Evolutionary conservation across 1,140 invertebrate species (phyloP).

Genomic region (Choristoneura fumiferana): DNA sequence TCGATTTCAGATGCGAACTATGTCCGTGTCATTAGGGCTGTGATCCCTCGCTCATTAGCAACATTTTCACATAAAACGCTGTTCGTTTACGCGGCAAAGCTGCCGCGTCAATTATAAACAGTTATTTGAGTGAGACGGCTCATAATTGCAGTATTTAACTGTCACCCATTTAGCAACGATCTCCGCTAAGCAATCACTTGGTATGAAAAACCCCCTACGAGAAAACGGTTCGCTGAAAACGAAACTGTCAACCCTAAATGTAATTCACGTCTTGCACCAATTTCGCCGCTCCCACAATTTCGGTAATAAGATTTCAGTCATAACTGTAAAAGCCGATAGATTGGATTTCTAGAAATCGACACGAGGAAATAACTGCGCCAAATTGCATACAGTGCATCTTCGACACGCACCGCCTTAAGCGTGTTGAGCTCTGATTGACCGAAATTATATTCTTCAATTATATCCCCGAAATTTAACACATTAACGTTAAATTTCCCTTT

Average conservation of each 20-base stretch:
- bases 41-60: slow-evolving; percentile 58
- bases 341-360: slow-evolving; percentile 17
- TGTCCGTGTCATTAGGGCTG: slow-evolving; percentile 53
- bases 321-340: slow-evolving; percentile 14
- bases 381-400: slow-evolving; percentile 16
- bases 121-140: slow-evolving; percentile 55
- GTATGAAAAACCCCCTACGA: slow-evolving; percentile 13
- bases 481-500: slow-evolving; percentile 38
- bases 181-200: slow-evolving; percentile 34
- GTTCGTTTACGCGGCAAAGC: slow-evolving; percentile 50
- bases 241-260: slow-evolving; percentile 16
- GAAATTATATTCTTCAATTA: slow-evolving; percentile 31
- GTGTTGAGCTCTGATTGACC: slow-evolving; percentile 15
- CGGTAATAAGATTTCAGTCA: slow-evolving; percentile 13
- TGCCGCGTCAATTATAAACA: slow-evolving; percentile 57
- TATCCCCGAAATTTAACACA: slow-evolving; percentile 32
- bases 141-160: slow-evolving; percentile 55
- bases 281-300: background rate
- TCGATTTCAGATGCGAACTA: slow-evolving; percentile 58
- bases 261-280: background rate
- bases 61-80: slow-evolving; percentile 60
- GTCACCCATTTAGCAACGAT: slow-evolving; percentile 51
- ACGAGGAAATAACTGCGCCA: slow-evolving; percentile 14
- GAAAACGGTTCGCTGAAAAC: slow-evolving; percentile 6
- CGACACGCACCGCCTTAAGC: slow-evolving; percentile 15